Evolutionary conservation across 1,140 invertebrate species (phyloP), one percentile per base, ranked within the genome.

Genomic region (Pectinophora gossypiella): DNA sequence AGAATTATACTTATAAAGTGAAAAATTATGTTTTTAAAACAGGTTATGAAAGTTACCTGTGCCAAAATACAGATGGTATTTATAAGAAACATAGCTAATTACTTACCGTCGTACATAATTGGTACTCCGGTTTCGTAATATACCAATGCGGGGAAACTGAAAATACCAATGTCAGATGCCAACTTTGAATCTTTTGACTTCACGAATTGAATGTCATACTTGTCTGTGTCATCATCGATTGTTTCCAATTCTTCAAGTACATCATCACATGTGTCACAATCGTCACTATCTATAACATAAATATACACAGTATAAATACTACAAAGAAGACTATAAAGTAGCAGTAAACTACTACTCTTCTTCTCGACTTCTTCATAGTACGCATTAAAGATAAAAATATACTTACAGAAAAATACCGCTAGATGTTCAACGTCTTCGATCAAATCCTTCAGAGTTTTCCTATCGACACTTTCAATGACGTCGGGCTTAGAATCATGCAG

Each of bases 81-180:
- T n/a, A n/a, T n/a, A n/a, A n/a, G n/a, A n/a, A n/a, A n/a, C n/a
- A n/a, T n/a, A n/a, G n/a, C 27, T 12, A 32, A 1, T 46, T 5
- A 72, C 93, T 94, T 91, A 97, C 96, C 96, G 89, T 97, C 94
- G 87, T 96, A 98, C 93, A 97, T 96, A 72, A 96, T 96, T 54
- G 96, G 96, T 60, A 97, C 94, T 57, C 95, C 95, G 43, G 95
- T 96, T 88, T 97, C 96, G 77, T 97, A 97, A 85, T 97, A 97
- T 51, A 97, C 95, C 50, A 97, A 88, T 46, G 95, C 94, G 51
- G 96, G 95, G 69, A 97, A 96, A 70, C 95, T 95, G 77, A 95
- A 96, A 68, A 98, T 95, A 48, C 96, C 95, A 68, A 97, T 94
- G 88, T 96, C 95, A 32, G 96, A 94, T 3, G 96, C 96, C 42